Percentiles rank a stretch among this genome's conserved stretches.
Evolutionary conservation across 2,113 vertebrate genomes (phyloP).

Genomic region (Corynorhinus townsendii): DNA sequence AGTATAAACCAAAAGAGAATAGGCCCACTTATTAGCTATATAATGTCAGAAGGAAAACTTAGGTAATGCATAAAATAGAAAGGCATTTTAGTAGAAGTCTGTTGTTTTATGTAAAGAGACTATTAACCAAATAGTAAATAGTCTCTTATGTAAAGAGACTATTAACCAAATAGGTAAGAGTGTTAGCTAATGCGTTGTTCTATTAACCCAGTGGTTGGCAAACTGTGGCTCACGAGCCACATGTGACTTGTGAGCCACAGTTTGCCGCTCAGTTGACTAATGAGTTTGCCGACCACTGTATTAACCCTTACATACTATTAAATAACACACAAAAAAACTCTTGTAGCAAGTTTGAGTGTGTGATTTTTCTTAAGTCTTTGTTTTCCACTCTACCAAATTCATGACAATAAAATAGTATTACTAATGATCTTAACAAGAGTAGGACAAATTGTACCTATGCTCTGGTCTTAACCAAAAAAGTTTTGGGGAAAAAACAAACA

Average conservation of each 20-base stretch:
- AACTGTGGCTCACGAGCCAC: too few relatives aligned
- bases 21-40: background rate
- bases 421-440: background rate
- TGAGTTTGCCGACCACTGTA: background rate
- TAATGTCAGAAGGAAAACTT: conserved; percentile 21
- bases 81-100: background rate
- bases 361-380: conserved; percentile 23
- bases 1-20: background rate
- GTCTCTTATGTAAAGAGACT: background rate
- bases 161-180: background rate
- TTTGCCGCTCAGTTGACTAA: too few relatives aligned
- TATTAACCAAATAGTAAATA: too few relatives aligned
- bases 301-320: background rate
- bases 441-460: background rate
- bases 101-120: background rate
- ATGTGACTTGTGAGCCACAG: too few relatives aligned
- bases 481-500: background rate
- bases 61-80: background rate
- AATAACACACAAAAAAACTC: background rate
- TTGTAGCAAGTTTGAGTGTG: background rate
- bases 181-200: background rate
- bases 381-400: background rate
- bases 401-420: conserved; percentile 25
- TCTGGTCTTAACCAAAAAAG: background rate
- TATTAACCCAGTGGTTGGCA: background rate